Percentiles rank a stretch among this genome's conserved stretches.
phyloP scores from a whole-genome alignment of 2,888 invertebrate genomes.

The Sisyra nigra region DNA sequence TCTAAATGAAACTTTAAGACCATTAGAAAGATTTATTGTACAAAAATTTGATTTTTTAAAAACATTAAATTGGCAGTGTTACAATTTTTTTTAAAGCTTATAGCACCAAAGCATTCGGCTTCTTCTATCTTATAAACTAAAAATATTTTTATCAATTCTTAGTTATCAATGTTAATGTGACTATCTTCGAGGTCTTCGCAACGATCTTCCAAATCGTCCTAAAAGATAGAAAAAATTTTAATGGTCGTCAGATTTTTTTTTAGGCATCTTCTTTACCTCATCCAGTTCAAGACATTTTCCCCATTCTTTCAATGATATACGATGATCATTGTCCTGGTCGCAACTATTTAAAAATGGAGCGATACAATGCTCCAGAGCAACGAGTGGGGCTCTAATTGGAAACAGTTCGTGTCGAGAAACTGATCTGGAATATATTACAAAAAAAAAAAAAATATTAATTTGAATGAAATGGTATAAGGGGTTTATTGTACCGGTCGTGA shows the following conservation, averaged over 20 bases:
- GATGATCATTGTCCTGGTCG: slow-evolving; percentile 77
- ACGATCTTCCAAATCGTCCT: slow-evolving; percentile 64
- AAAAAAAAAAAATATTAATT: slow-evolving; percentile 7
- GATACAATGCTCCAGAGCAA: slow-evolving; percentile 95
- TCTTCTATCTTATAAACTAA: too few relatives aligned
- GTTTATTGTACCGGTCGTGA: slow-evolving; percentile 49
- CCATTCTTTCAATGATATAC: slow-evolving; percentile 87
- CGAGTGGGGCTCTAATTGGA: slow-evolving; percentile 86
- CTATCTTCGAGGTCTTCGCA: slow-evolving; percentile 57
- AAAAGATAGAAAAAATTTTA: slow-evolving; percentile 17
- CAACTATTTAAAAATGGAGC: slow-evolving; percentile 89
- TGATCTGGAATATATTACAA: slow-evolving; percentile 33
- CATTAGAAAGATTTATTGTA: background rate
- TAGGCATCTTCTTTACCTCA: slow-evolving; percentile 36
- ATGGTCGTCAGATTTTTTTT: too few relatives aligned
- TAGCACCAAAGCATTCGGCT: slow-evolving; percentile 5
- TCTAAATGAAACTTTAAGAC: too few relatives aligned
- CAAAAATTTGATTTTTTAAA: background rate
- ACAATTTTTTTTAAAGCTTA: background rate
- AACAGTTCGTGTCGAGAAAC: slow-evolving; percentile 92
- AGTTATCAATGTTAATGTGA: slow-evolving; percentile 4
- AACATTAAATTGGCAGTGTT: background rate
- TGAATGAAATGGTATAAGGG: background rate
- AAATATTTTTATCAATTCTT: too few relatives aligned
- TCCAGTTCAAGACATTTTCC: slow-evolving; percentile 73